Evolutionary conservation across 2,888 invertebrate genomes (phyloP).

Genomic region (Ptycholaimellus sp.): DNA sequence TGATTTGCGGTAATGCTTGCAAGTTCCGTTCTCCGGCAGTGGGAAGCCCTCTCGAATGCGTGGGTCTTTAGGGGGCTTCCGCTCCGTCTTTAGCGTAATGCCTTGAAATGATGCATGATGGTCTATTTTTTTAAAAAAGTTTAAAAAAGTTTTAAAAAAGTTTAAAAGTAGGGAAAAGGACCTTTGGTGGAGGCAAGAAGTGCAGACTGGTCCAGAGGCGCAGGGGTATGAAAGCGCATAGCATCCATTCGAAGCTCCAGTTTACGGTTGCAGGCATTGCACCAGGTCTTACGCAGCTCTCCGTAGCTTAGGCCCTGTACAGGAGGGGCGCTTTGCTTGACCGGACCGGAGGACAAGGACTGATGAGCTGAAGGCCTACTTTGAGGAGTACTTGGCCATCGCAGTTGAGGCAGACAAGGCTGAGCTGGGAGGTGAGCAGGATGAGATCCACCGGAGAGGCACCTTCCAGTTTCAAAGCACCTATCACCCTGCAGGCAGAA

Average conservation of each 20-base stretch:
- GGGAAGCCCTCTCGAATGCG: constrained; percentile 28
- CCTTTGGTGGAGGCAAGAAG: too few relatives aligned
- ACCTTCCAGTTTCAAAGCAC: constrained; percentile 26
- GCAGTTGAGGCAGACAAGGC: constrained; percentile 26
- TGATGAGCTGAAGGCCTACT: constrained; percentile 14
- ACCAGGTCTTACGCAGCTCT: constrained; percentile 24
- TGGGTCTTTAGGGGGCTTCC: constrained; percentile 23
- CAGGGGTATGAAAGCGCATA: constrained; percentile 11
- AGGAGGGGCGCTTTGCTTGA: too few relatives aligned
- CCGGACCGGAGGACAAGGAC: constrained; percentile 1
- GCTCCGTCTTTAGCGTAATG: too few relatives aligned
- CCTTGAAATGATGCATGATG: too few relatives aligned
- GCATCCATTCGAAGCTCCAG: constrained; percentile 23
- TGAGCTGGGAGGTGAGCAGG: constrained; percentile 23
- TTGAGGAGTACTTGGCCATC: constrained; percentile 21
- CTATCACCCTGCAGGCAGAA: constrained; percentile 23
- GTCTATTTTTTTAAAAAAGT: too few relatives aligned
- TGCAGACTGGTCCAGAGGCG: background rate
- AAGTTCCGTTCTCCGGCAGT: constrained; percentile 28
- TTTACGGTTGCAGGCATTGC: constrained; percentile 27
- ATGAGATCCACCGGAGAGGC: constrained; percentile 26
- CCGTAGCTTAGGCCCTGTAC: constrained; percentile 26
- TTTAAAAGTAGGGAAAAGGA: too few relatives aligned
- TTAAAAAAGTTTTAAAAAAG: too few relatives aligned
- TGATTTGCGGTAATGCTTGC: constrained; percentile 32